Evolutionary conservation across 2,113 vertebrate species (phyloP), one percentile per base, ranked within the genome.

Genomic region (Nerophis ophidion): DNA sequence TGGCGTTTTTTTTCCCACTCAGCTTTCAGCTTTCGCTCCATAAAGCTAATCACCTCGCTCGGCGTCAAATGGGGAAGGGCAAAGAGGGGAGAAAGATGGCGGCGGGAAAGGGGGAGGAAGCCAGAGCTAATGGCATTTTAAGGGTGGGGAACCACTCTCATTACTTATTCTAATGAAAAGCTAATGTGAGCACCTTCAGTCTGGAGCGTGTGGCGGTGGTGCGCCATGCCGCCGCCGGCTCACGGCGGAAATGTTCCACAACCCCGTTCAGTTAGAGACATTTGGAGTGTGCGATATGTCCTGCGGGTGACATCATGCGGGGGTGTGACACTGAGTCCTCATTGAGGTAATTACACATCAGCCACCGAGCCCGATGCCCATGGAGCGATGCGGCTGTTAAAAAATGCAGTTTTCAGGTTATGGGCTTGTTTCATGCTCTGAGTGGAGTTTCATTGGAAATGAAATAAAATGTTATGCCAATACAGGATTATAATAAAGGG

Each of bases 91-190:
- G 71, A 59, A 59, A 0, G 40, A 63, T 34, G 17, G 34, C 34
- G 71, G 42, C 14, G 57, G 66, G 3, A 26, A 47, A 35, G 52
- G 45, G n/a, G 60, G 48, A 57, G 64, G 55, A 67, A 63, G 64
- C 48, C 50, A 74, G 64, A 65, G 57, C 74, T 87, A 86, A 86
- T 87, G 77, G 72, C 76, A 84, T 87, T 87, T 85, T 84, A 81
- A 85, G 79, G 75, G 71, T 74, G 68, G 71, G 61, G 73, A 77
- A 78, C 75, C 84, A 84, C 84, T 86, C 68, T 60, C 69, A 77
- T 84, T 87, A 87, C 81, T 87, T 86, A 82, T 80, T 71, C 67
- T 85, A 86, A 87, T 87, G 80, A 81, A 84, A 84, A 78, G 48
- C 50, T 77, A 82, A 86, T 81, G 74, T 68, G 65, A 66, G 68